These are phyloP conservation scores for Manis javanica DNA, from an alignment of 2,797 vertebrate genomes.

Conservation along the genomic window DNA sequence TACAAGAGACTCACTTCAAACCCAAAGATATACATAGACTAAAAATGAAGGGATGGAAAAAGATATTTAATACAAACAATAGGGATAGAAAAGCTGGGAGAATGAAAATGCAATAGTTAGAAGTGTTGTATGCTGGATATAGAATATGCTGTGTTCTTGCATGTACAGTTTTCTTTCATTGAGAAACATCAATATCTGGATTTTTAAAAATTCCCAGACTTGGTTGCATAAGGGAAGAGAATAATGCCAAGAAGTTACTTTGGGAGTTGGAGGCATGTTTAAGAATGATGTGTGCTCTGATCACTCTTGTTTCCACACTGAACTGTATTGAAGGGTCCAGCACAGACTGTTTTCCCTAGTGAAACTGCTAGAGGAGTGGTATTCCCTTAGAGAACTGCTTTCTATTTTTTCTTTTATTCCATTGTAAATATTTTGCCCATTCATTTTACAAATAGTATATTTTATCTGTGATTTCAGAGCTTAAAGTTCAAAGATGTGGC, in stretches of 20 bases:
- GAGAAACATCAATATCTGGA: neutral
- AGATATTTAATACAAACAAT: too few species aligned
- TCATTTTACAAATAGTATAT: neutral
- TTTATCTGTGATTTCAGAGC: slow-evolving; percentile 53
- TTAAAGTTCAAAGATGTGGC: slow-evolving; percentile 64
- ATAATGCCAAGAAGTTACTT: neutral
- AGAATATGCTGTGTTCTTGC: neutral
- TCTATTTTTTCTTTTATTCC: slow-evolving; percentile 1
- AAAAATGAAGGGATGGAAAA: too few species aligned
- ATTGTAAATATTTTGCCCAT: neutral
- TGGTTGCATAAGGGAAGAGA: neutral
- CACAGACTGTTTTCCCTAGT: neutral
- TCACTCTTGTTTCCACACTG: neutral
- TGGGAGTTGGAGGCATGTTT: neutral
- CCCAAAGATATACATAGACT: too few species aligned
- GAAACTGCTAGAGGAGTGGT: neutral
- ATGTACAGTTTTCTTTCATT: neutral
- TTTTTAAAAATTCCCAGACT: neutral
- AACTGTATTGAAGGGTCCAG: neutral
- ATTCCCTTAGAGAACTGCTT: neutral
- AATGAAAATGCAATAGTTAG: neutral
- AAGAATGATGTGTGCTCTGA: neutral
- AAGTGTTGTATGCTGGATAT: neutral
- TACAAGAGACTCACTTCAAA: too few species aligned
- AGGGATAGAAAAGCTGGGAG: too few species aligned